phyloP scores from a whole-genome alignment of 2,797 vertebrate genomes.

The Tauraco hartlaubi region DNA sequence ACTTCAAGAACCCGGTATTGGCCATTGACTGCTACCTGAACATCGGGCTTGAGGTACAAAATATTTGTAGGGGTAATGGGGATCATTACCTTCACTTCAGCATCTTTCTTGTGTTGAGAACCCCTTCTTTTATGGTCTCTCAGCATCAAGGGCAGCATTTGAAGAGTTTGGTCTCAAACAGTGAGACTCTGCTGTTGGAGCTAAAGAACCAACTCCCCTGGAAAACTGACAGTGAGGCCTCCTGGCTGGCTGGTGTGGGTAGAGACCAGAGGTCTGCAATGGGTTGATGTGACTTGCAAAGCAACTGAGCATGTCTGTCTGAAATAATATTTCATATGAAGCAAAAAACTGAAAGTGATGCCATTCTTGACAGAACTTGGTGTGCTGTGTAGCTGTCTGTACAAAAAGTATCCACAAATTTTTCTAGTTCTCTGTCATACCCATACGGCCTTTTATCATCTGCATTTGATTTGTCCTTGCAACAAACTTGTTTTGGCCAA shows the following conservation, averaged over 20 bases:
- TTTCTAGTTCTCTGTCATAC: background rate
- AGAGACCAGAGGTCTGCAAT: background rate
- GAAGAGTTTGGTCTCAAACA: background rate
- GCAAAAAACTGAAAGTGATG: rapidly evolving
- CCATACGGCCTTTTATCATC: background rate
- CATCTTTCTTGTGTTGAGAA: background rate
- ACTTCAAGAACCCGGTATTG: slow-evolving; percentile 91
- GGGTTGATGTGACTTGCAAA: background rate
- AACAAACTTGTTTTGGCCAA: background rate
- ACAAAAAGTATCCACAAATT: background rate
- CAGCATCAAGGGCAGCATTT: background rate
- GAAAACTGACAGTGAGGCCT: background rate
- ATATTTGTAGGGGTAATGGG: background rate
- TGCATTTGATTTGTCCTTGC: background rate
- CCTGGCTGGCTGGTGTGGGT: background rate
- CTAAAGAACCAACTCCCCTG: background rate
- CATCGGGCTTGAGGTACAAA: slow-evolving; percentile 91
- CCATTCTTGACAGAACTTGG: background rate
- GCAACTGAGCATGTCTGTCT: background rate
- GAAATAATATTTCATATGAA: background rate
- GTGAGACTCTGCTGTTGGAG: background rate
- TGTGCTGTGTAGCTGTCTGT: background rate
- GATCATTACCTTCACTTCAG: rapidly evolving
- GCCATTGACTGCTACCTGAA: slow-evolving; percentile 98
- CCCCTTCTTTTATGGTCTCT: background rate